A percentile compares a stretch with the other conserved stretches of the same genome.
These are phyloP conservation scores for Cassiopea andromeda DNA, from an alignment of 30 jellyfish, hydroid and myxozoan genomes.

Conservation along the genomic window DNA sequence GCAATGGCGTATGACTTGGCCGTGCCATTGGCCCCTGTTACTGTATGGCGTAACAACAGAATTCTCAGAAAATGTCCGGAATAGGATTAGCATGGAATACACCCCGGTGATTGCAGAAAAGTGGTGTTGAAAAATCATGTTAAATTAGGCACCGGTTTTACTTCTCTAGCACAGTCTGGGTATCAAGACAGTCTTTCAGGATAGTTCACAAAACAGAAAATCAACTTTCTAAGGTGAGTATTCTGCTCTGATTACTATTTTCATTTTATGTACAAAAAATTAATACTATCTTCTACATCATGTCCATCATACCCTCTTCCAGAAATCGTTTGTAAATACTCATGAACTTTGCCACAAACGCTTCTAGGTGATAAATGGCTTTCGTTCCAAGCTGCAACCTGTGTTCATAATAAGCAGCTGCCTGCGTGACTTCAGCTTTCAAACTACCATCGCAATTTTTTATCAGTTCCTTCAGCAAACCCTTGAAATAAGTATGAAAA, in stretches of 20 bases:
- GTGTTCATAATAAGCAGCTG: constrained; percentile 96
- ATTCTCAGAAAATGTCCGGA: too few relatives aligned
- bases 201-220: too few relatives aligned
- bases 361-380: constrained; percentile 97
- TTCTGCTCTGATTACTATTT: not conserved
- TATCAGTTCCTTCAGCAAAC: constrained; percentile 77
- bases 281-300: constrained; percentile 44
- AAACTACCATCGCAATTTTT: constrained; percentile 93
- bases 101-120: too few relatives aligned
- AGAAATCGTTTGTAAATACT: constrained; percentile 88
- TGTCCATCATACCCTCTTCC: constrained; percentile 96
- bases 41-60: too few relatives aligned
- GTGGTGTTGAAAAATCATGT: too few relatives aligned
- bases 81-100: too few relatives aligned
- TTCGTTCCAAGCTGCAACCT: constrained; percentile 93
- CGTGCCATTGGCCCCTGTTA: too few relatives aligned
- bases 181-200: too few relatives aligned
- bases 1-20: too few relatives aligned
- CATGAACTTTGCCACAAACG: constrained; percentile 98
- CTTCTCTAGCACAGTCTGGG: too few relatives aligned
- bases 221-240: too few relatives aligned
- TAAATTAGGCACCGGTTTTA: too few relatives aligned
- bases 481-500: constrained; percentile 46
- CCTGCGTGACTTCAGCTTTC: constrained; percentile 88
- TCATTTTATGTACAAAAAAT: not conserved